These are phyloP conservation scores for Lytechinus pictus DNA, from an alignment of 35 echinoderm and acorn worm species.

Conservation along the genomic window DNA sequence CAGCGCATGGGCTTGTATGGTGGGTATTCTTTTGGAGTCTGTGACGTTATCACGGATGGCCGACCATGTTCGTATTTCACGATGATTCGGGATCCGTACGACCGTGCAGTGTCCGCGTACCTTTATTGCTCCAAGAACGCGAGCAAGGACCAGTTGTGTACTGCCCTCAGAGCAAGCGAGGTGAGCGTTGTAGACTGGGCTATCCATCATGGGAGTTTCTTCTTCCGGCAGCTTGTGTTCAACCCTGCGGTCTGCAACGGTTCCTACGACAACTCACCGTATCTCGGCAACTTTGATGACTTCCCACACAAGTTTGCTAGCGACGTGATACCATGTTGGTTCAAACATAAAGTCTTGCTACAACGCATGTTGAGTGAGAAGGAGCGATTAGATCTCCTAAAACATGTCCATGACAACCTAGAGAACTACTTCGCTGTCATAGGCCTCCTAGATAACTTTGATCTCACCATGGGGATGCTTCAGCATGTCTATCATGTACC, in stretches of 20 bases:
- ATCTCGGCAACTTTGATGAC: conserved; percentile 7
- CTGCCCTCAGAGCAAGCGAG: conserved; percentile 66
- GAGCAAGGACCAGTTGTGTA: conserved; percentile 83
- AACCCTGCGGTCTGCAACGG: conserved; percentile 79
- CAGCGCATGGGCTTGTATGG: conserved; percentile 74
- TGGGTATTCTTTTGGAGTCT: conserved; percentile 92
- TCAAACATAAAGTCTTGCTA: conserved; percentile 73
- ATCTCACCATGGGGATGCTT: conserved; percentile 76
- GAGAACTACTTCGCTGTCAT: conserved; percentile 92
- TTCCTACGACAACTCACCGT: conserved; percentile 48
- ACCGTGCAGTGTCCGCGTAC: conserved; percentile 84
- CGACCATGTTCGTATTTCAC: conserved; percentile 94
- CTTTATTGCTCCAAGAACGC: conserved; percentile 75
- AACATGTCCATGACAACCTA: conserved; percentile 69
- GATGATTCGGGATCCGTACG: conserved; percentile 88
- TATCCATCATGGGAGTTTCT: conserved; percentile 88
- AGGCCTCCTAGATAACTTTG: conserved; percentile 82
- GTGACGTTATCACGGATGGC: conserved; percentile 62
- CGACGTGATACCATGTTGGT: conserved; percentile 77
- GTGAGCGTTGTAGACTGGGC: conserved; percentile 86
- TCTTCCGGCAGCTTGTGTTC: conserved; percentile 85
- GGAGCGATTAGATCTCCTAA: conserved; percentile 44
- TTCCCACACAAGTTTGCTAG: conserved; percentile 49
- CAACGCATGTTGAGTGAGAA: conserved; percentile 56
- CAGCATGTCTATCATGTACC: conserved; percentile 76